Percentiles rank a stretch among this genome's conserved stretches.
Conservation (phyloP, 2,888 invertebrate genomes). For the Sarcophaga subvicina region DNA sequence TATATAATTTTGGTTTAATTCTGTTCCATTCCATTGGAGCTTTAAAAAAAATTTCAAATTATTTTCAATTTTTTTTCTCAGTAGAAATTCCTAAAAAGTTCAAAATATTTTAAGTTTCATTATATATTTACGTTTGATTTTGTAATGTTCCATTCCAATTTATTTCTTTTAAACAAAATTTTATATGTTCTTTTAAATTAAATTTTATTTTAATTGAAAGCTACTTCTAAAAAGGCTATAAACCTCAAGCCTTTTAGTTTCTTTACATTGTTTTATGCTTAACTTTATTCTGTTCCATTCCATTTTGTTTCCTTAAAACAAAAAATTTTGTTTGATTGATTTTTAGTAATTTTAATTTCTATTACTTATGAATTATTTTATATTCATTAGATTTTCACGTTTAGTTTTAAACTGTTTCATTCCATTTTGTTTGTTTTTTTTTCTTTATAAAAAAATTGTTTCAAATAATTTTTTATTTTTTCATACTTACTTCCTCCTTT, state of each 20-base stretch:
- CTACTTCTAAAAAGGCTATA: background rate
- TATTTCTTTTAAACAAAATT: too few relatives aligned
- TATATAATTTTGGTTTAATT: too few relatives aligned
- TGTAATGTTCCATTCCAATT: too few relatives aligned
- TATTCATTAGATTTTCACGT: background rate
- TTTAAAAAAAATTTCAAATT: too few relatives aligned
- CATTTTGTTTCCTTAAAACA: background rate
- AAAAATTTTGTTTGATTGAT: too few relatives aligned
- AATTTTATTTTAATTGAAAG: background rate
- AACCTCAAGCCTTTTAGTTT: background rate
- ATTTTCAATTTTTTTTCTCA: too few relatives aligned
- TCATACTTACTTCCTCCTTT: conserved; percentile 46
- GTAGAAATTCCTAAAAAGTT: too few relatives aligned
- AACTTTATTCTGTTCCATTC: background rate
- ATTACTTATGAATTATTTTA: background rate
- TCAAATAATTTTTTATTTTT: background rate
- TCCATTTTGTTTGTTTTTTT: background rate
- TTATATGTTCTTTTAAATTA: too few relatives aligned
- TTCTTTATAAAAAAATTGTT: background rate
- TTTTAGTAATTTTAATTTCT: background rate
- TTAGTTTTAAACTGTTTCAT: background rate
- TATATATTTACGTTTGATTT: too few relatives aligned
- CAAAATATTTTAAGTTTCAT: too few relatives aligned
- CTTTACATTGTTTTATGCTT: background rate
- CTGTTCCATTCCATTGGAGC: too few relatives aligned